A percentile compares a stretch with the other conserved stretches of the same genome.
Conservation (phyloP, 2,888 invertebrate genomes). For the Tanypteryx hageni region DNA sequence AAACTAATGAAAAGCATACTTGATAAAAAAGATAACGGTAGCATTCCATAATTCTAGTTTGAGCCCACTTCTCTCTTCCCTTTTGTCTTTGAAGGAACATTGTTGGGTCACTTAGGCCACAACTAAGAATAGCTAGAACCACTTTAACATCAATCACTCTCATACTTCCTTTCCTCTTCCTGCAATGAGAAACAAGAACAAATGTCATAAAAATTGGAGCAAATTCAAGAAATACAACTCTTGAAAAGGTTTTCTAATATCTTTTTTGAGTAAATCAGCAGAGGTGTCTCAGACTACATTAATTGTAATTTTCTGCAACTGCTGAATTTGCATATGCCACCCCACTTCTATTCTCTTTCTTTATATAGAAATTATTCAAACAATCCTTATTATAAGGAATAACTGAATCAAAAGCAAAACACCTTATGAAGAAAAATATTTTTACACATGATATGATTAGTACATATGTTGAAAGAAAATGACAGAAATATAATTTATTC, state of each 20-base stretch:
- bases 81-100: slow-evolving; percentile 36
- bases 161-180: slow-evolving; percentile 80
- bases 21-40: slow-evolving; percentile 83
- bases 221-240: neutral
- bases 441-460: too few species aligned
- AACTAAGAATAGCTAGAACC: slow-evolving; percentile 81
- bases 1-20: slow-evolving; percentile 73
- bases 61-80: slow-evolving; percentile 69
- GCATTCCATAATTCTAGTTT: slow-evolving; percentile 81
- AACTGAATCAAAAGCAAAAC: neutral
- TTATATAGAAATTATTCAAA: too few species aligned
- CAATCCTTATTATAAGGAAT: neutral
- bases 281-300: too few species aligned
- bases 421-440: too few species aligned
- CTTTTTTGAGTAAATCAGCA: too few species aligned
- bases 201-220: neutral
- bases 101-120: slow-evolving; percentile 38
- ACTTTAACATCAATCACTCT: slow-evolving; percentile 84
- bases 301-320: too few species aligned
- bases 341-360: too few species aligned
- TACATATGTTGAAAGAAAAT: too few species aligned
- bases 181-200: slow-evolving; percentile 73
- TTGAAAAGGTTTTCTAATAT: too few species aligned
- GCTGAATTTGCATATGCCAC: too few species aligned
- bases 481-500: too few species aligned